Conservation (phyloP, 2,797 vertebrate genomes). For the Gambusia yucatana region DNA sequence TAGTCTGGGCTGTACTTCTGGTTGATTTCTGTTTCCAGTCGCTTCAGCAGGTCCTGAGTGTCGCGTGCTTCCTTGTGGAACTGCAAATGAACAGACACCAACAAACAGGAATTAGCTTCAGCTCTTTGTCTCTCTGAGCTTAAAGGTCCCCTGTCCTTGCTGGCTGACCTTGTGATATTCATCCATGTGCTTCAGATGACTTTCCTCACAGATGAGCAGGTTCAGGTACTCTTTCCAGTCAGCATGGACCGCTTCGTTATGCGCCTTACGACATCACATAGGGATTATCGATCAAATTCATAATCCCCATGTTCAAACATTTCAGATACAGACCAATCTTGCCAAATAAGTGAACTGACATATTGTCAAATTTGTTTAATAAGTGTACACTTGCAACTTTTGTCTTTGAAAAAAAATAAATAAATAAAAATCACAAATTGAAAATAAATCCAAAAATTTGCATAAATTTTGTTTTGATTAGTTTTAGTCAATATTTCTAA, state of each 20-base stretch:
- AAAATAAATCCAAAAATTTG: not conserved
- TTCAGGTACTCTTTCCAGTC: conserved; percentile 99
- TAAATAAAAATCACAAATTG: not conserved
- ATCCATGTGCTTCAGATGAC: conserved; percentile 97
- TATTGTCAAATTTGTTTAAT: not conserved
- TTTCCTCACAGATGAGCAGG: conserved; percentile 98
- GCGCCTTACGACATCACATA: conserved; percentile 81
- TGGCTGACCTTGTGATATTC: conserved; percentile 92
- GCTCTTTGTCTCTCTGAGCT: not conserved
- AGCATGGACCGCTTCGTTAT: conserved; percentile 93
- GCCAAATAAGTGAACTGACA: not conserved
- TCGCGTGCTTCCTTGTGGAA: conserved; percentile 91
- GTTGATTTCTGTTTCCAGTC: conserved; percentile 89
- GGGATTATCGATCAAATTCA: not conserved
- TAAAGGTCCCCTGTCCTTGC: not conserved
- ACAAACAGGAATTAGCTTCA: conserved; percentile 5
- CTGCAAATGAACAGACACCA: conserved; percentile 69
- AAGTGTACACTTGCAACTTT: not conserved
- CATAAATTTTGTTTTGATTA: not conserved
- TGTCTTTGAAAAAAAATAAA: not conserved
- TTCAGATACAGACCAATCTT: not conserved
- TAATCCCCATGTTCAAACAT: too few species aligned
- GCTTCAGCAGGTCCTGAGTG: conserved; percentile 90
- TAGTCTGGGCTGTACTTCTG: conserved; percentile 96
- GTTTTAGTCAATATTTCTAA: not conserved